Evolutionary conservation across 2,113 vertebrate genomes (phyloP).

Genomic region (Scytalopus superciliaris): DNA sequence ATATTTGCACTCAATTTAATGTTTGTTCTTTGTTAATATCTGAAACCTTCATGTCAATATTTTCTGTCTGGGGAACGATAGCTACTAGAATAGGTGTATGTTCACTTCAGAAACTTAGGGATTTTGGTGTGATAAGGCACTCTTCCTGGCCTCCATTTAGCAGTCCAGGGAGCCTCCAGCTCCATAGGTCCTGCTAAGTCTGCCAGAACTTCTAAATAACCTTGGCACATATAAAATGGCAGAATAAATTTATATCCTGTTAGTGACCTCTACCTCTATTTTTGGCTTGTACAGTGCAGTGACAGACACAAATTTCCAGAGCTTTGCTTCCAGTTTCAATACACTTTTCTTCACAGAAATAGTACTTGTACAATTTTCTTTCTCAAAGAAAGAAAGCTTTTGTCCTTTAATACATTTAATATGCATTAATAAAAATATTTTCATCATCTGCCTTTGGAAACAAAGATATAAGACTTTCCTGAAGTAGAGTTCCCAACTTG

Average conservation of each 20-base stretch:
- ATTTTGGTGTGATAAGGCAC: not conserved
- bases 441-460: not conserved
- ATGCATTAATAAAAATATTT: not conserved
- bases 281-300: not conserved
- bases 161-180: rapidly evolving
- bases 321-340: not conserved
- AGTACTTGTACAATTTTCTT: not conserved
- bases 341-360: not conserved
- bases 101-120: not conserved
- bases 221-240: not conserved
- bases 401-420: not conserved
- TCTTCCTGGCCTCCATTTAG: not conserved
- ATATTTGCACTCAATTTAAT: not conserved
- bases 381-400: not conserved
- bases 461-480: not conserved
- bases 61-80: not conserved
- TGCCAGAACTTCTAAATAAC: not conserved
- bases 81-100: not conserved
- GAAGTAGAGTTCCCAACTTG: not conserved
- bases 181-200: not conserved
- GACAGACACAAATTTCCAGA: not conserved
- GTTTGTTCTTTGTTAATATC: not conserved
- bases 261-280: not conserved
- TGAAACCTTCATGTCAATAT: not conserved
- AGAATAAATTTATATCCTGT: not conserved